Evolutionary conservation across 2,113 vertebrate genomes (phyloP).

Genomic region (Salvator merianae): DNA sequence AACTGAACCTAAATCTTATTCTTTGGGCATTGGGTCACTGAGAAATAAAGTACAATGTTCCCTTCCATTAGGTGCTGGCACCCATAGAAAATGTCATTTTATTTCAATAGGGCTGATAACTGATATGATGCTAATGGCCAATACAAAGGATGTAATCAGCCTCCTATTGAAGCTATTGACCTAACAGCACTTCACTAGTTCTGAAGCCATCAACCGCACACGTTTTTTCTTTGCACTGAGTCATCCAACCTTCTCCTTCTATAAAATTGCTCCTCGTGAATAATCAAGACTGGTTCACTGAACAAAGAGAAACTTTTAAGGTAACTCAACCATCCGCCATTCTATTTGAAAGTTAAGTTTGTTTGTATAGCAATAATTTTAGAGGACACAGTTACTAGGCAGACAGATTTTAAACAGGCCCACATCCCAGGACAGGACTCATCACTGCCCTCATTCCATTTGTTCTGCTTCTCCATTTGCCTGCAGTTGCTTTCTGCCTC

Average conservation of each 20-base stretch:
- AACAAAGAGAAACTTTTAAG: neutral
- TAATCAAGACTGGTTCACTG: neutral
- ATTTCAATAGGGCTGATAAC: neutral
- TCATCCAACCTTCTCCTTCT: neutral
- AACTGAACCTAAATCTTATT: neutral
- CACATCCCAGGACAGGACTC: neutral
- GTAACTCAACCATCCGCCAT: neutral
- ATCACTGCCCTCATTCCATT: neutral
- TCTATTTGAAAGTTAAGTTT: neutral
- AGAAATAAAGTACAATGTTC: slow-evolving; percentile 11
- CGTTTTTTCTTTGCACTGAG: neutral
- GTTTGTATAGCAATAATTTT: neutral
- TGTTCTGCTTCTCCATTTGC: neutral
- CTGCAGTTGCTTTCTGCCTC: neutral
- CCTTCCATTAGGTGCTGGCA: slow-evolving; percentile 7
- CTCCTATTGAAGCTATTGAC: neutral
- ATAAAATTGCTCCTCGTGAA: neutral
- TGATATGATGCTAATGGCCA: slow-evolving; percentile 36
- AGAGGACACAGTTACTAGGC: neutral
- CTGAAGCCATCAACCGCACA: neutral
- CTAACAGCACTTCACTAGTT: neutral
- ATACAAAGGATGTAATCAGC: slow-evolving; percentile 21
- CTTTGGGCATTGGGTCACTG: neutral
- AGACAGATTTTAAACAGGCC: neutral
- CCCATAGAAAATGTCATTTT: slow-evolving; percentile 30